phyloP scores from a whole-genome alignment of 2,113 vertebrate genomes.

The Ascaphus truei region DNA sequence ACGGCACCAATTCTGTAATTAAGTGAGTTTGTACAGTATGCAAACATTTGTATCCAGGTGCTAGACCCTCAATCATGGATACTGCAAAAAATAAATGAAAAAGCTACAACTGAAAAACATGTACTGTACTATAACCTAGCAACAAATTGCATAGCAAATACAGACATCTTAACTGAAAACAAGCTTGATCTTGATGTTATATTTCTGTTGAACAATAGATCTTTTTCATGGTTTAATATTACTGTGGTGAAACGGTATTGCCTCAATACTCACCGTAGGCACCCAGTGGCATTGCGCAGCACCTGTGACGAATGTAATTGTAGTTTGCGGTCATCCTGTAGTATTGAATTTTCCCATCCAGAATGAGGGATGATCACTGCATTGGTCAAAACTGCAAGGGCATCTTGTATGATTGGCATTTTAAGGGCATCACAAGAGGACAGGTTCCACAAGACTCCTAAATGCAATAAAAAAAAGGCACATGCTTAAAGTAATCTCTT shows the following conservation, averaged over 20 bases:
- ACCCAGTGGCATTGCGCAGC: conserved; percentile 96
- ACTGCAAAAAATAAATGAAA: no score
- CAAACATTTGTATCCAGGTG: no score
- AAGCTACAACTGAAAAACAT: not conserved
- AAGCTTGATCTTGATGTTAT: no score
- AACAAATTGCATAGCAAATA: no score
- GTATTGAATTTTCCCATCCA: conserved; percentile 90
- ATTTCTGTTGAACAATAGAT: no score
- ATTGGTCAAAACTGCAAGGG: conserved; percentile 92
- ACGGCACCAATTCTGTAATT: no score
- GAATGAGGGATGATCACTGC: conserved; percentile 97
- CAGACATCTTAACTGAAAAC: no score
- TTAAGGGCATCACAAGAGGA: conserved; percentile 97
- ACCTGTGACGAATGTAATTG: conserved; percentile 97
- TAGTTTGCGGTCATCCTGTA: conserved; percentile 92
- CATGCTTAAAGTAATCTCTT: no score
- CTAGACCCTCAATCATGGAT: no score
- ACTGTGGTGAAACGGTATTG: no score
- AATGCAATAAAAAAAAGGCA: not conserved
- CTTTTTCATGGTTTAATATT: no score
- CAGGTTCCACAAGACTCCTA: conserved; percentile 96
- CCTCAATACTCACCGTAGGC: conserved; percentile 83
- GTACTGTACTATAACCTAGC: not conserved
- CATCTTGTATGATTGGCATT: conserved; percentile 99
- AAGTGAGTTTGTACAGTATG: no score